A percentile compares a stretch with the other conserved stretches of the same genome.
phyloP scores from a whole-genome alignment of 2,888 invertebrate species.

The Neoitamus cyanurus region DNA sequence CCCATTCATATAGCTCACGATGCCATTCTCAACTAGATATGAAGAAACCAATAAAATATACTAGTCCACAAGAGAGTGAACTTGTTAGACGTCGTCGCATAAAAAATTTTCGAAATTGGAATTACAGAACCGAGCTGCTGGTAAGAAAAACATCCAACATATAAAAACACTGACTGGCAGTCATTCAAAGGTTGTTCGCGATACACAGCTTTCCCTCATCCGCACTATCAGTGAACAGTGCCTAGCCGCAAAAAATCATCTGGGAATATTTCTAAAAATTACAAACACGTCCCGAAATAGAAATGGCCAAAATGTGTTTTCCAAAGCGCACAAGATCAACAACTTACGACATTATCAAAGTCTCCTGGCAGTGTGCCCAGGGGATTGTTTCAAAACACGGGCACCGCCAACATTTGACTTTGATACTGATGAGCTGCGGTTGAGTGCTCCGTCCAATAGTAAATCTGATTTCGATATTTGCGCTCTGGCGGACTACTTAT shows the following conservation, averaged over 20 bases:
- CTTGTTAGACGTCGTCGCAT: too few relatives aligned
- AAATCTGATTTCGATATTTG: background rate
- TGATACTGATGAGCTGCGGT: constrained; percentile 3
- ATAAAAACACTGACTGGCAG: too few relatives aligned
- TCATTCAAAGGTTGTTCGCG: background rate
- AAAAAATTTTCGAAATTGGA: too few relatives aligned
- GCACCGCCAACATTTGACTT: constrained; percentile 13
- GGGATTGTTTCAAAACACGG: constrained; percentile 15
- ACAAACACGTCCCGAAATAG: constrained; percentile 4
- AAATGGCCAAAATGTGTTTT: background rate
- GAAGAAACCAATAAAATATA: too few relatives aligned
- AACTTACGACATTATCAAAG: constrained; percentile 37
- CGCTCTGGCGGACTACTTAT: background rate
- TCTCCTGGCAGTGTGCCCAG: background rate
- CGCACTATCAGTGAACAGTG: background rate
- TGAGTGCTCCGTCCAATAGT: background rate
- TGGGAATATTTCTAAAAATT: constrained; percentile 4
- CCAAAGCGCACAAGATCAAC: constrained; percentile 32
- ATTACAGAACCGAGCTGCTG: too few relatives aligned
- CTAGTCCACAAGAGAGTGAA: too few relatives aligned
- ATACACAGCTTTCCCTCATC: background rate
- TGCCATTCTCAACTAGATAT: too few relatives aligned
- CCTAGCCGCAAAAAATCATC: background rate
- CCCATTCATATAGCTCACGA: too few relatives aligned
- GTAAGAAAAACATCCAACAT: too few relatives aligned